Percentiles rank a stretch among this genome's conserved stretches.
These are phyloP conservation scores for Cebidichthys violaceus DNA, from an alignment of 2,113 vertebrate species.

Conservation along the genomic window DNA sequence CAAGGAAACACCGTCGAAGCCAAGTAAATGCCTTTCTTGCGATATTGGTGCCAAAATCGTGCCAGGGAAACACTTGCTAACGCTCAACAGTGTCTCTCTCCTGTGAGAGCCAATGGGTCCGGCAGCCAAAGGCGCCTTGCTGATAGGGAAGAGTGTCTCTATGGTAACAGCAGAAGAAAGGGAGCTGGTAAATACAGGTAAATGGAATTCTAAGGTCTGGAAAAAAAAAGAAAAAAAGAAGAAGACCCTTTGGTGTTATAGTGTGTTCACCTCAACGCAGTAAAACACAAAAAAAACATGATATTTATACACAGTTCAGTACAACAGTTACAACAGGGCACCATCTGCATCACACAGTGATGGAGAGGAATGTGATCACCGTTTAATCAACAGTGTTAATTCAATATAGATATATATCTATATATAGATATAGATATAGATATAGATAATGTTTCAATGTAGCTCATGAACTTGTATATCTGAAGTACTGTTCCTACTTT, in stretches of 20 bases:
- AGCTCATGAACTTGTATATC: not conserved
- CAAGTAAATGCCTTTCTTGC: slow-evolving; percentile 67
- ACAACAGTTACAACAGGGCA: not conserved
- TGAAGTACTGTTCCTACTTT: not conserved
- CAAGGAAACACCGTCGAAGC: slow-evolving; percentile 69
- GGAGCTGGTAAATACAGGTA: slow-evolving; percentile 82
- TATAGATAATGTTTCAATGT: not conserved
- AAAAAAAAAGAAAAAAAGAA: slow-evolving; percentile 55
- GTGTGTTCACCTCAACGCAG: slow-evolving; percentile 42
- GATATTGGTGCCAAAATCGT: slow-evolving; percentile 56
- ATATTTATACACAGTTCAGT: not conserved
- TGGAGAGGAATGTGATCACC: not conserved
- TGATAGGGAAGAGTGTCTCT: slow-evolving; percentile 84
- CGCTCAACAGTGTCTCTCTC: slow-evolving; percentile 68
- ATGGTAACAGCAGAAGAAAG: slow-evolving; percentile 83
- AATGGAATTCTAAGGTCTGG: slow-evolving; percentile 75
- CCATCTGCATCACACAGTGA: not conserved
- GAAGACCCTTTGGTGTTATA: slow-evolving; percentile 50
- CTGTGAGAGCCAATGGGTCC: slow-evolving; percentile 73
- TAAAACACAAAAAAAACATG: not conserved
- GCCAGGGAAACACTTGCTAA: slow-evolving; percentile 74
- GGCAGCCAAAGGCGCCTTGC: slow-evolving; percentile 79
- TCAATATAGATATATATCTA: too few relatives aligned
- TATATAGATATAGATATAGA: too few relatives aligned
- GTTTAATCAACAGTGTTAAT: not conserved